Evolutionary conservation across 2,888 invertebrate genomes (phyloP).

Genomic region (Carpatolechia fugitivella): DNA sequence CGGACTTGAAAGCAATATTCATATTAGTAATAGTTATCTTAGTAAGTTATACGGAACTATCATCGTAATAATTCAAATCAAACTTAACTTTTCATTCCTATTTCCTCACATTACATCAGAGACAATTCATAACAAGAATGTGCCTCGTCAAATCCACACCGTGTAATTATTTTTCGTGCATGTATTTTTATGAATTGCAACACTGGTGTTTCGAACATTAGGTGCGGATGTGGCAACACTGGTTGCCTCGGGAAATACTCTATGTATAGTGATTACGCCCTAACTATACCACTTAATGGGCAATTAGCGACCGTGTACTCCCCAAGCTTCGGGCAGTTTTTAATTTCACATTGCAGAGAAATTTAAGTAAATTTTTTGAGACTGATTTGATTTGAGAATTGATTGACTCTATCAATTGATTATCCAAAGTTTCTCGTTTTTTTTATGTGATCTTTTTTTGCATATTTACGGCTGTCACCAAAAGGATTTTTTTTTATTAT

Average conservation of each 20-base stretch:
- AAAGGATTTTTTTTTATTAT: no score
- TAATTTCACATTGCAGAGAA: background rate
- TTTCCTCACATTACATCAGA: background rate
- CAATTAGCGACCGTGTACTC: slow-evolving; percentile 7
- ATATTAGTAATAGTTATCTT: no score
- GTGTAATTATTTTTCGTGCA: slow-evolving; percentile 23
- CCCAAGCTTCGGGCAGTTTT: background rate
- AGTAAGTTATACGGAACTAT: no score
- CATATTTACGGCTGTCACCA: no score
- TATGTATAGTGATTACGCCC: slow-evolving; percentile 11
- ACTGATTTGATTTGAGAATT: no score
- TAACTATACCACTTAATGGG: slow-evolving; percentile 1
- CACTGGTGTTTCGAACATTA: slow-evolving; percentile 35
- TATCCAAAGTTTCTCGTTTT: no score
- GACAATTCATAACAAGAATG: background rate
- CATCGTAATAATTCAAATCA: no score
- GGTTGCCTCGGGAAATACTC: slow-evolving; percentile 14
- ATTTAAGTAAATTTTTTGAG: background rate
- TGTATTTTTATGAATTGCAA: slow-evolving; percentile 29
- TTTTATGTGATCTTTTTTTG: no score
- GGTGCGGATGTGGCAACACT: slow-evolving; percentile 28
- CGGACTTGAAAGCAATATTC: no score
- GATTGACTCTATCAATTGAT: no score
- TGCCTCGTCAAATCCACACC: slow-evolving; percentile 4
- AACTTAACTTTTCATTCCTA: background rate